phyloP scores from a whole-genome alignment of 2,888 invertebrate genomes.

The Morpho helenor region DNA sequence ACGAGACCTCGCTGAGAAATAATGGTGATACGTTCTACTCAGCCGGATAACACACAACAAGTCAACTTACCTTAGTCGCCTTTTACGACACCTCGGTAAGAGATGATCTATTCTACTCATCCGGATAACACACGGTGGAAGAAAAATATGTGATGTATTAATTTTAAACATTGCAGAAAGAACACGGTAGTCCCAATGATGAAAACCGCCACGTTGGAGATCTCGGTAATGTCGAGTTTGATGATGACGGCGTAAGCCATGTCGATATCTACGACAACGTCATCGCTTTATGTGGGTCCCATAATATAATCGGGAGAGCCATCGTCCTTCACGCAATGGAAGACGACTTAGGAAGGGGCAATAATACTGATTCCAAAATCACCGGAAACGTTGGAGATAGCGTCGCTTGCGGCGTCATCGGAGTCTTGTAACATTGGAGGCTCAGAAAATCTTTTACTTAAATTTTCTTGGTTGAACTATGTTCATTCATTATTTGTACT shows the following conservation, averaged over 20 bases:
- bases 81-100: too few relatives aligned
- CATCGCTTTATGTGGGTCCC: slow-evolving; percentile 82
- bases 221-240: slow-evolving; percentile 88
- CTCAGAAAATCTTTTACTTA: too few relatives aligned
- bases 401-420: slow-evolving; percentile 90
- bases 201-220: slow-evolving; percentile 89
- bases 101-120: too few relatives aligned
- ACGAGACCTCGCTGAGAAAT: too few relatives aligned
- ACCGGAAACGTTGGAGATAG: slow-evolving; percentile 92
- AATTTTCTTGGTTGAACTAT: too few relatives aligned
- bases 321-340: slow-evolving; percentile 86
- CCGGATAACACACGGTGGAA: too few relatives aligned
- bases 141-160: background rate
- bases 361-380: slow-evolving; percentile 83
- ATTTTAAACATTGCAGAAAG: slow-evolving; percentile 67
- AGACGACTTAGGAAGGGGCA: slow-evolving; percentile 88
- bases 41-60: too few relatives aligned
- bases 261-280: slow-evolving; percentile 81
- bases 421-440: slow-evolving; percentile 79
- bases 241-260: slow-evolving; percentile 73
- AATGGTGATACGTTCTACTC: too few relatives aligned
- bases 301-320: slow-evolving; percentile 86
- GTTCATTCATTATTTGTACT: too few relatives aligned
- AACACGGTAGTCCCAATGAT: slow-evolving; percentile 87
- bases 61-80: too few relatives aligned